Evolutionary conservation across 2,113 vertebrate genomes (phyloP), one percentile per base, ranked within the genome.

Genomic region (Rhea pennata): DNA sequence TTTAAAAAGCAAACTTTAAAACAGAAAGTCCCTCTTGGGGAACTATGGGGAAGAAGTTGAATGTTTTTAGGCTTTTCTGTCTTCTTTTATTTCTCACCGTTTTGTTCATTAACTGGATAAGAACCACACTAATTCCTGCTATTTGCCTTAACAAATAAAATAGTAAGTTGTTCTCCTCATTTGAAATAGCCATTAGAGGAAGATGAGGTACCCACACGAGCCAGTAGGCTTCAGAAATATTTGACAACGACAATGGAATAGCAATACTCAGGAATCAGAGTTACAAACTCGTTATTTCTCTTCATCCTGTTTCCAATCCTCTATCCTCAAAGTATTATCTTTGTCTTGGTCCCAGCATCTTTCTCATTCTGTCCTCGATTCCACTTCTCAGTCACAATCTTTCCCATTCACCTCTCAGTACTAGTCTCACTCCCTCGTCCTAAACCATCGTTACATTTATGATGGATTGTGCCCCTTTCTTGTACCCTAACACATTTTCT

Each of bases 21-120:
- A 82, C 33, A 93, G 54, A 79, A 89, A 83, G 29, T 91, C 17
- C 50, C 44, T 95, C 50, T 79, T 90, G 82, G 74, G 74, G 26
- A 96, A 80, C 58, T 85, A 31, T 40, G 82, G 4, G 33, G 74
- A 91, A 83, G 50, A 21, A 90, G 27, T 59, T 91, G 29, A 91
- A 83, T 80, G 44, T 51, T 87, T 91, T 85, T 61, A 73, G 26
- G 6, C 6, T 1, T 79, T 95, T 81, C 65, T 0, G 0, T 56
- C 33, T 59, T 78, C 20, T 78, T 87, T 87, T 90, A 14, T 82
- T 94, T 95, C 91, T 79, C 50, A 75, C 31, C 36, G 5, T 87
- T 53, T 66, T 79, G 15, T 58, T 94, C 75, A 82, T 73, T 92
- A 79, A 40, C 44, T 73, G 40, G 5, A 22, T 85, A 85, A 92